phyloP scores from a whole-genome alignment of 2,888 invertebrate species.

The Epirrhoe tristata region DNA sequence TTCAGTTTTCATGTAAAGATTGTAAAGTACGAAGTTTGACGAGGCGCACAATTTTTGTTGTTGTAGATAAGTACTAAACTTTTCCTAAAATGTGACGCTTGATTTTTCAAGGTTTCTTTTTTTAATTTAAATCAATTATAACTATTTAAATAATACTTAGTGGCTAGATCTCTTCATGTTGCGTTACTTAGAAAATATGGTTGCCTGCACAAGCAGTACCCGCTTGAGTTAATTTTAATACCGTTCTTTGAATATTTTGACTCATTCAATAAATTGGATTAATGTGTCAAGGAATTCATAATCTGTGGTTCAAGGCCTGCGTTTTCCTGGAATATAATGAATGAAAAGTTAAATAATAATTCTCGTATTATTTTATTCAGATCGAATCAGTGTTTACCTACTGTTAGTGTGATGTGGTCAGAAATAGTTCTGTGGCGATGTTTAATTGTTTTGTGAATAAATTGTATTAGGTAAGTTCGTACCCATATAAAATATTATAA shows the following conservation, averaged over 20 bases:
- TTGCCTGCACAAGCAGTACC: neutral
- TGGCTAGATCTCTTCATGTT: no score
- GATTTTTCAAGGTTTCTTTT: no score
- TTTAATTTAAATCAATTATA: neutral
- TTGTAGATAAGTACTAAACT: no score
- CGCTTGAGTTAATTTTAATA: neutral
- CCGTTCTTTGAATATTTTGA: conserved; percentile 27
- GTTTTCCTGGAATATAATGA: conserved; percentile 31
- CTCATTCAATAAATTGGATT: conserved; percentile 24
- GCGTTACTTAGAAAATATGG: no score
- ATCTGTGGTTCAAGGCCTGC: conserved; percentile 6
- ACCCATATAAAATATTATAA: no score
- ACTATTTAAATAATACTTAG: neutral
- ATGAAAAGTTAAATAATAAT: conserved; percentile 13
- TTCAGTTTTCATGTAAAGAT: no score
- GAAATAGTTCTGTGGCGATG: neutral
- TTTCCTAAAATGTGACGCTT: no score
- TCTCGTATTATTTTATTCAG: neutral
- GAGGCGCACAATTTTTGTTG: no score
- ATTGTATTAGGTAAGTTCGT: neutral
- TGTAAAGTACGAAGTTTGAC: no score
- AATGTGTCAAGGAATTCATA: conserved; percentile 35
- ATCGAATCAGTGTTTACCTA: conserved; percentile 1
- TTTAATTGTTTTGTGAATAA: neutral
- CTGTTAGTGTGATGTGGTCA: conserved; percentile 1